These are phyloP conservation scores for Callipepla californica DNA, from an alignment of 2,113 vertebrate species.

Conservation along the genomic window DNA sequence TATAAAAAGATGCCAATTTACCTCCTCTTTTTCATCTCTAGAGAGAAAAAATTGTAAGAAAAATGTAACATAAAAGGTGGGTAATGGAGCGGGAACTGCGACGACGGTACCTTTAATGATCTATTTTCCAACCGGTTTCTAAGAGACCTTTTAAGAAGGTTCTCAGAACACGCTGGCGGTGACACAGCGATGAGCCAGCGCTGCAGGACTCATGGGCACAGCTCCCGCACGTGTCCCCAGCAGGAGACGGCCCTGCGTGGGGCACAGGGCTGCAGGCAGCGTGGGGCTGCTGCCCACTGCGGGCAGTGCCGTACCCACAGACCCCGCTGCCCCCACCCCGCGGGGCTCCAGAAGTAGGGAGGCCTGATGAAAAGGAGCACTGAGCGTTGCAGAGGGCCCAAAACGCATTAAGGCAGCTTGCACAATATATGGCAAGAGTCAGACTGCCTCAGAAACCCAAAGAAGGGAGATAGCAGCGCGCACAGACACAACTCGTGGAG, in stretches of 20 bases:
- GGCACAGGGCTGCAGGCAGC: rapidly evolving
- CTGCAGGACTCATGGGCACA: rapidly evolving
- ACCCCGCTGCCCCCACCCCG: neutral
- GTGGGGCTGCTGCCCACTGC: rapidly evolving
- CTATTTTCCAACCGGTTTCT: neutral
- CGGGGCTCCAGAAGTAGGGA: rapidly evolving
- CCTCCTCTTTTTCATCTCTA: neutral
- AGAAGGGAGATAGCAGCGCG: slow-evolving; percentile 17
- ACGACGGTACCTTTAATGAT: neutral
- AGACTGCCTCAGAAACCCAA: neutral
- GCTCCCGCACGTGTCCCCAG: neutral
- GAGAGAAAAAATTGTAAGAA: neutral
- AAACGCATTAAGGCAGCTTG: neutral
- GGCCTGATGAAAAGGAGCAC: neutral
- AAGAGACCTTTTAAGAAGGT: neutral
- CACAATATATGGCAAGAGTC: neutral
- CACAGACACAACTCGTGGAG: slow-evolving; percentile 63
- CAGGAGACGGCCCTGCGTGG: rapidly evolving
- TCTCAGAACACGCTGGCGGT: neutral
- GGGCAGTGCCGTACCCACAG: rapidly evolving
- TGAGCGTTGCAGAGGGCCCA: rapidly evolving
- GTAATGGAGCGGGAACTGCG: neutral
- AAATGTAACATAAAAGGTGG: neutral
- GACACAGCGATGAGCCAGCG: neutral
- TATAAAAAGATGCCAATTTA: neutral